phyloP scores from a whole-genome alignment of 2,797 vertebrate genomes.

The Sebastes taczanowskii region DNA sequence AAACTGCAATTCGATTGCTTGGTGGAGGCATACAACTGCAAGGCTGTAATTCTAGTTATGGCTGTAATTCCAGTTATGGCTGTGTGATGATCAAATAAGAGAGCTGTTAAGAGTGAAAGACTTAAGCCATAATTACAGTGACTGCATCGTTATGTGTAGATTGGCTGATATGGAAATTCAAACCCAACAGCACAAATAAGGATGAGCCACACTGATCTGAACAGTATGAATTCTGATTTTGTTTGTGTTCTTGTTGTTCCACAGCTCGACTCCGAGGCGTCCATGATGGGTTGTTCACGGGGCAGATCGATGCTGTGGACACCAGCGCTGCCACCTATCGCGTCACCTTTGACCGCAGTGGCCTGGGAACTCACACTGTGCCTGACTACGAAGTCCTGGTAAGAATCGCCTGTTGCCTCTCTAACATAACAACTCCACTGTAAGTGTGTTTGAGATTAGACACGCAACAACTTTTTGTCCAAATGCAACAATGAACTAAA shows the following conservation, averaged over 20 bases:
- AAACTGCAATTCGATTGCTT: no score
- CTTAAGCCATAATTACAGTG: neutral
- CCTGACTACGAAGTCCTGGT: constrained; percentile 99
- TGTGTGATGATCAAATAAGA: neutral
- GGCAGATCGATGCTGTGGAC: constrained; percentile 98
- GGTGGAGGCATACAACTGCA: no score
- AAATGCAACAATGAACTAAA: no score
- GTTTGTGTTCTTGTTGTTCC: neutral
- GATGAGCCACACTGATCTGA: neutral
- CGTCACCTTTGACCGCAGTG: constrained; percentile 96
- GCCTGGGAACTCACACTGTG: constrained; percentile 97
- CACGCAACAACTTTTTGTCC: neutral
- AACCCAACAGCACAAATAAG: neutral
- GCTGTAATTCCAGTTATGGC: no score
- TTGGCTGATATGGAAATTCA: neutral
- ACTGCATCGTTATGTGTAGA: neutral
- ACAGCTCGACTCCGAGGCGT: constrained; percentile 93
- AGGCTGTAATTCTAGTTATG: no score
- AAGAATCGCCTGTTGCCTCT: constrained; percentile 62
- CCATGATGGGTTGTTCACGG: constrained; percentile 97
- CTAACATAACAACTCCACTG: neutral
- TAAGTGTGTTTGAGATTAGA: neutral
- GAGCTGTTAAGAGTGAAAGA: neutral
- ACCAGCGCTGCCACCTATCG: constrained; percentile 97
- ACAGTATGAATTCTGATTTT: neutral